Percentiles rank a stretch among this genome's conserved stretches.
Evolutionary conservation across 2,113 vertebrate genomes (phyloP).

Genomic region (Sphaerodactylus townsendi): DNA sequence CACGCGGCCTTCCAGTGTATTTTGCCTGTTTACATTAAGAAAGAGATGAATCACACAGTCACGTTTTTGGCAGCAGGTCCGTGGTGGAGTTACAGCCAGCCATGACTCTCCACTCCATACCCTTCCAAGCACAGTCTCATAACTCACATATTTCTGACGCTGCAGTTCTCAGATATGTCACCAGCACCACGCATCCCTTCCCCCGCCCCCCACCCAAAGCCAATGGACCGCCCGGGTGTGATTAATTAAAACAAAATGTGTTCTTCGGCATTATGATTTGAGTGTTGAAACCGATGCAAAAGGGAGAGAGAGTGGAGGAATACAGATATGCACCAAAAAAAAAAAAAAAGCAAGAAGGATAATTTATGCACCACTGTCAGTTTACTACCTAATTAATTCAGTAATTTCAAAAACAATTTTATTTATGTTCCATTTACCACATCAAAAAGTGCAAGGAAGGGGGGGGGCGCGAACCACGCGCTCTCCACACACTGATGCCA

Average conservation of each 20-base stretch:
- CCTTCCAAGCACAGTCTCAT: constrained; percentile 30
- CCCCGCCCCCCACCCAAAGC: not conserved
- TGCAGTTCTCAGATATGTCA: not conserved
- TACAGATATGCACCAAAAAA: constrained; percentile 48
- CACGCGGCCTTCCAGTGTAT: not conserved
- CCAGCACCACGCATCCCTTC: not conserved
- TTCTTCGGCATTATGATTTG: constrained; percentile 27
- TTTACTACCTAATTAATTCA: constrained; percentile 83
- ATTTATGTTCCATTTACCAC: constrained; percentile 82
- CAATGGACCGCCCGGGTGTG: not conserved
- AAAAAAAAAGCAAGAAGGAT: constrained; percentile 45
- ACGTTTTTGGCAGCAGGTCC: not conserved
- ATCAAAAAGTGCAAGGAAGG: constrained; percentile 73
- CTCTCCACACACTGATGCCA: constrained; percentile 59
- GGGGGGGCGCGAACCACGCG: not conserved
- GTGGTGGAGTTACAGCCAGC: not conserved
- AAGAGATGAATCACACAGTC: constrained; percentile 17
- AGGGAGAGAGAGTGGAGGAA: not conserved
- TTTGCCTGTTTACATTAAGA: constrained; percentile 28
- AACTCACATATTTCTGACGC: constrained; percentile 29
- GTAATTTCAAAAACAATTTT: constrained; percentile 83
- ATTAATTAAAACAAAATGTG: constrained; percentile 34
- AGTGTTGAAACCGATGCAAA: constrained; percentile 11
- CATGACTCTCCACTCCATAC: not conserved
- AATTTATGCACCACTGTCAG: constrained; percentile 66